phyloP scores from a whole-genome alignment of 1,140 invertebrate genomes.

The Pogonomyrmex barbatus region DNA sequence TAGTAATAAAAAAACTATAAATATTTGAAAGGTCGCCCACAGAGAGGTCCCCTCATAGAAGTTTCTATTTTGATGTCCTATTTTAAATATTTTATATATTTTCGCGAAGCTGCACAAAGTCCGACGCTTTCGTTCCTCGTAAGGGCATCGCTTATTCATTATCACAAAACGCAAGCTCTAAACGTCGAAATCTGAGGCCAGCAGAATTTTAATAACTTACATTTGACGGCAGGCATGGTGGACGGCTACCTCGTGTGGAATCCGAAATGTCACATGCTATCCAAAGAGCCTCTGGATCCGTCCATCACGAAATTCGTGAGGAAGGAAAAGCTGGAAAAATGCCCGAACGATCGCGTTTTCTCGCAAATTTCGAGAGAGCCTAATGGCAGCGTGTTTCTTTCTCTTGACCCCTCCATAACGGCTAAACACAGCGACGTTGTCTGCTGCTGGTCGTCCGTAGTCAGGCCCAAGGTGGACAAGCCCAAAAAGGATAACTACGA shows the following conservation, averaged over 20 bases:
- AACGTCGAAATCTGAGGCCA: not conserved
- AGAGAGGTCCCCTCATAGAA: not conserved
- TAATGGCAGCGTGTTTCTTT: conserved; percentile 76
- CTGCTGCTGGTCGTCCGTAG: conserved; percentile 87
- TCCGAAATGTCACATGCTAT: conserved; percentile 89
- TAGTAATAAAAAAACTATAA: not conserved
- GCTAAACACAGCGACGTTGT: conserved; percentile 76
- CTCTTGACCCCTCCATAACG: conserved; percentile 76
- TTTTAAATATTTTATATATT: not conserved
- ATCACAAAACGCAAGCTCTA: not conserved
- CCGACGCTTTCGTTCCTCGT: not conserved
- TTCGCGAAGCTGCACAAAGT: not conserved
- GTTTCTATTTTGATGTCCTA: not conserved
- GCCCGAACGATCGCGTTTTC: conserved; percentile 85
- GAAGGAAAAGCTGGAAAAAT: conserved; percentile 87
- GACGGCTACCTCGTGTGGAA: conserved; percentile 89
- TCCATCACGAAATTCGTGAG: conserved; percentile 88
- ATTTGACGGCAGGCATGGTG: conserved; percentile 52
- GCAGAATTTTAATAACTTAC: not conserved
- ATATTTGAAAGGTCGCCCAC: not conserved
- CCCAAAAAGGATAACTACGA: conserved; percentile 80
- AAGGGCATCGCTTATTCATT: not conserved
- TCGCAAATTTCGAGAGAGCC: conserved; percentile 83
- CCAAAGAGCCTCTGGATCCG: conserved; percentile 89
- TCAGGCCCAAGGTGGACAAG: conserved; percentile 75